phyloP scores from a whole-genome alignment of 1,140 invertebrate species.

The Drosophila mojavensis region DNA sequence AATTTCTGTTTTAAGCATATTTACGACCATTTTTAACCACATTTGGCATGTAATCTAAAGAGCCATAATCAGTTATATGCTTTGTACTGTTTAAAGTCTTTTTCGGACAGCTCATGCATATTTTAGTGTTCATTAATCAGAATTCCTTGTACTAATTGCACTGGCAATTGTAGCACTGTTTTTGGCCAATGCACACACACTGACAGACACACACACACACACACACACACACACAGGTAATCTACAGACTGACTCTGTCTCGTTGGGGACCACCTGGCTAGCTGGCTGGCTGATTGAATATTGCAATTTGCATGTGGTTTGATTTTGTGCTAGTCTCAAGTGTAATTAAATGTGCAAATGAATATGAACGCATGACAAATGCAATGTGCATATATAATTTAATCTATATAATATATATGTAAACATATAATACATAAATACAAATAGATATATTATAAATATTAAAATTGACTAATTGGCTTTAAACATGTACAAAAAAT shows the following conservation, averaged over 20 bases:
- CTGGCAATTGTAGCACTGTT: constrained; percentile 39
- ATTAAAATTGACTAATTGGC: too few relatives aligned
- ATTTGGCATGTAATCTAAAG: constrained; percentile 4
- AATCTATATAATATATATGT: too few relatives aligned
- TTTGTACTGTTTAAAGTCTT: neutral
- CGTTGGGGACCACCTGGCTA: constrained; percentile 16
- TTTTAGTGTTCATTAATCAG: constrained; percentile 54
- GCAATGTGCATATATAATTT: constrained; percentile 42
- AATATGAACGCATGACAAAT: constrained; percentile 50
- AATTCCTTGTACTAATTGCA: constrained; percentile 62
- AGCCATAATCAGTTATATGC: constrained; percentile 2
- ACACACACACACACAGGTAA: neutral
- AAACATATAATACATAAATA: too few relatives aligned
- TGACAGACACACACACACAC: too few relatives aligned
- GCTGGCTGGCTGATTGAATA: constrained; percentile 58
- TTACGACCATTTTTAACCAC: constrained; percentile 6
- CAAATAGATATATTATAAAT: too few relatives aligned
- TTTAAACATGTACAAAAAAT: too few relatives aligned
- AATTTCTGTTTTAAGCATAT: constrained; percentile 9
- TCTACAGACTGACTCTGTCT: constrained; percentile 3
- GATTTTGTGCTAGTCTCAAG: constrained; percentile 68
- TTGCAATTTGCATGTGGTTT: constrained; percentile 75
- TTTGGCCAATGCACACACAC: constrained; percentile 15
- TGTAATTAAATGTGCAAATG: constrained; percentile 70
- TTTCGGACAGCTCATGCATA: constrained; percentile 11